Base-by-base conservation (phyloP, 2,797 vertebrate species). In the Cynodonichthys magdalenae region DNA sequence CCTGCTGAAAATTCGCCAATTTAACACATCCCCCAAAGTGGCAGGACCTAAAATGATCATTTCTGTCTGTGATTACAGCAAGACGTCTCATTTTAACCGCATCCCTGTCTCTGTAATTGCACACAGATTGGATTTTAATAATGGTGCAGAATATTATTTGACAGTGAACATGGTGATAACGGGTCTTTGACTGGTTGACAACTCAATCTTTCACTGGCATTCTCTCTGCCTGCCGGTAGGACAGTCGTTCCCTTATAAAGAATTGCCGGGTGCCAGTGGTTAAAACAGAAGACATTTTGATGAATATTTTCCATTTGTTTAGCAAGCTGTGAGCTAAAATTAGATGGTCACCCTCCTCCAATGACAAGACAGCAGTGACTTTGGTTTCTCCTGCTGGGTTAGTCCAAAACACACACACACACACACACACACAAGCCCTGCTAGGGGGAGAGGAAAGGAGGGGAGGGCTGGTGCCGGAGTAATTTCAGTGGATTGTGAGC, bases 401-500 rank as follows among this genome's bases (percentile, higher is more conserved):
- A 82, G 81, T 80, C 75, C 58, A 27, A 69, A 17, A 55, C 52
- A 51, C 71, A 69, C 71, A 77, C 75, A 56, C 69, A 63, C 75
- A 51, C 68, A 70, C 79, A 47, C 46, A 47, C 56, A 59, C 44
- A 59, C 47, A 63, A 59, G 64, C 71, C 57, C 75, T 72, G 61
- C 56, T 48, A 41, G 75, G 82, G 74, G 71, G 69, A 80, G 80
- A 53, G 59, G 71, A 69, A 75, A 66, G 71, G 79, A 87, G 81
- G 56, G 88, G 94, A 93, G 93, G 92, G 87, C 84, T 92, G 81
- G 92, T 83, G 90, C 84, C 24, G 96, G 95, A 98, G 97, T 94
- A 95, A 97, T 98, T 98, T 95, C 94, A 93, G 94, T 90, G 94
- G 94, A 96, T 95, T 94, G 96, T 93, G 93, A 97, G 96, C 94